A percentile compares a stretch with the other conserved stretches of the same genome.
phyloP scores from a whole-genome alignment of 2,797 vertebrate genomes.

The Nyctalus aviator region DNA sequence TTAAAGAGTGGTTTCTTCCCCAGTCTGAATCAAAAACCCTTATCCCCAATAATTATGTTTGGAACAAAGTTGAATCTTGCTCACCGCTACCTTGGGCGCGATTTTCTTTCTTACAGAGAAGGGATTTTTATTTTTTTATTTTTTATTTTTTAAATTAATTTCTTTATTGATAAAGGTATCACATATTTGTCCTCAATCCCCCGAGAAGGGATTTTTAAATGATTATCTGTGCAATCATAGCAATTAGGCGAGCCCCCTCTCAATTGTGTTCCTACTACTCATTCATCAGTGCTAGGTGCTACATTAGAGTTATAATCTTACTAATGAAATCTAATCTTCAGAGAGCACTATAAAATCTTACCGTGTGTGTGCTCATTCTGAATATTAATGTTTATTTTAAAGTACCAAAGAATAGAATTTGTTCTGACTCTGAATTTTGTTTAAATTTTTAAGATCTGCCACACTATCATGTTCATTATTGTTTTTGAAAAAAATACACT shows the following conservation, averaged over 20 bases:
- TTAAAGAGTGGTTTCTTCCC: neutral
- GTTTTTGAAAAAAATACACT: neutral
- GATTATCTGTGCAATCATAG: neutral
- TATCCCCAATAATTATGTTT: neutral
- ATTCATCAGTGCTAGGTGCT: neutral
- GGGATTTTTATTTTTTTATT: neutral
- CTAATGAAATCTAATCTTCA: neutral
- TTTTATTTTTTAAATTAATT: too few species aligned
- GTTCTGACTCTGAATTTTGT: neutral
- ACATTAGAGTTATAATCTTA: neutral
- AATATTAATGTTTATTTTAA: neutral
- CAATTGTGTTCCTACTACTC: neutral
- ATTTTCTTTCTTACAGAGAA: slow-evolving; percentile 3
- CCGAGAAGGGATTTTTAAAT: neutral
- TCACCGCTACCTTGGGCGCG: neutral
- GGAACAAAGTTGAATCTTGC: neutral
- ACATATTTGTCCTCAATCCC: too few species aligned
- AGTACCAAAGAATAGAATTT: neutral
- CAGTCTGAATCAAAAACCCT: neutral
- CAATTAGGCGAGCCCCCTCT: neutral
- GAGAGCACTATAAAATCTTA: neutral
- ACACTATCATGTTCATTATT: neutral
- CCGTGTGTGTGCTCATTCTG: neutral
- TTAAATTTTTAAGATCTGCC: neutral
- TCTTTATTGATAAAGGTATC: too few species aligned